These are phyloP conservation scores for Berghia stephanieae DNA, from an alignment of 1,140 invertebrate species.

Conservation along the genomic window DNA sequence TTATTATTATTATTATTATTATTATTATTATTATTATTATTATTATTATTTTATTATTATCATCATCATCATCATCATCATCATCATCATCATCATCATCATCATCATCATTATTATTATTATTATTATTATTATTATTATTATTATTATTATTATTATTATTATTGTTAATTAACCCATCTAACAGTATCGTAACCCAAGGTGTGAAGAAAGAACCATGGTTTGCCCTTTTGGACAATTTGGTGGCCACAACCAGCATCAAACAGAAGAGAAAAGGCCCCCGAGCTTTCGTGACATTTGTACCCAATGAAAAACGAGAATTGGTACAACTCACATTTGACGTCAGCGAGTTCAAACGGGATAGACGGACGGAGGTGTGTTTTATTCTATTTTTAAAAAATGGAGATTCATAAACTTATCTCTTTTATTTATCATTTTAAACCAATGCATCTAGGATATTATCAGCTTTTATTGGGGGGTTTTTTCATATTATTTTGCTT, in stretches of 20 bases:
- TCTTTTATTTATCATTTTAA: background rate
- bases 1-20: background rate
- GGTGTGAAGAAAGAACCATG: slow-evolving; percentile 41
- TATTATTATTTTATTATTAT: background rate
- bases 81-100: background rate
- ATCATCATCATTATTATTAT: too few species aligned
- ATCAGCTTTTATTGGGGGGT: too few species aligned
- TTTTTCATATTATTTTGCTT: too few species aligned
- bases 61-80: too few species aligned
- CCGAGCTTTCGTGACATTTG: slow-evolving; percentile 45
- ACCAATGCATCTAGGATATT: too few species aligned
- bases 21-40: background rate
- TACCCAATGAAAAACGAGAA: slow-evolving; percentile 46
- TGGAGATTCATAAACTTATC: background rate
- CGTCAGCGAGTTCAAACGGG: slow-evolving; percentile 44
- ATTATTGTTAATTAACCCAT: background rate
- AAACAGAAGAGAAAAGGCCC: slow-evolving; percentile 40
- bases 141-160: too few species aligned
- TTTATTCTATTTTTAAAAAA: background rate
- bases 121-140: too few species aligned
- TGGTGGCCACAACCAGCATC: slow-evolving; percentile 39
- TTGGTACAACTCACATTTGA: slow-evolving; percentile 51
- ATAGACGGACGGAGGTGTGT: slow-evolving; percentile 43
- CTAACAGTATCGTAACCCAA: slow-evolving; percentile 23
- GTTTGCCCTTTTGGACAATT: slow-evolving; percentile 48